Evolutionary conservation across 2,113 vertebrate genomes (phyloP).

Genomic region (Calypte anna): DNA sequence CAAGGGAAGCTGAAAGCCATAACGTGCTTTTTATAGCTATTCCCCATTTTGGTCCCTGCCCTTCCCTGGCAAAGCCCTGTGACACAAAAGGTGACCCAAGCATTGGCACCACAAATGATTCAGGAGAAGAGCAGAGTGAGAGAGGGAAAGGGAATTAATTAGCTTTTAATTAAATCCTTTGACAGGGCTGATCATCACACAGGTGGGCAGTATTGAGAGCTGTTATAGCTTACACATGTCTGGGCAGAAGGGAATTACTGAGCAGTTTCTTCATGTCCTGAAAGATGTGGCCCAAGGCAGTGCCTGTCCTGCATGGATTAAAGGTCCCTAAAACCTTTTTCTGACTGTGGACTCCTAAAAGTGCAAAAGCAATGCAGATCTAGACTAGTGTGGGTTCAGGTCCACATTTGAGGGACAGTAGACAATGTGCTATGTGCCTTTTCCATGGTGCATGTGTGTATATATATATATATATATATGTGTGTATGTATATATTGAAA

Average conservation of each 20-base stretch:
- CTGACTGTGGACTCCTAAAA: neutral
- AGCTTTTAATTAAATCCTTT: neutral
- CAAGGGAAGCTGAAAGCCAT: neutral
- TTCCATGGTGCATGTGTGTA: neutral
- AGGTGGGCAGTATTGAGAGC: neutral
- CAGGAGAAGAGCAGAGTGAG: neutral
- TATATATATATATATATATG: too few species aligned
- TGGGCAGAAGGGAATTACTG: neutral
- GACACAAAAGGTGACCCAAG: neutral
- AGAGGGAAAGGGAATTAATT: fast-evolving
- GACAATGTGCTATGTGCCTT: neutral
- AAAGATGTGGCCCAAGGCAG: neutral
- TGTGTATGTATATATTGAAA: neutral
- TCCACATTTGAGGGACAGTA: neutral
- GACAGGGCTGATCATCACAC: fast-evolving
- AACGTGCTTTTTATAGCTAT: neutral
- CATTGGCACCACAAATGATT: neutral
- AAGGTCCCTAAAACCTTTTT: neutral
- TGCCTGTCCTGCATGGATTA: neutral
- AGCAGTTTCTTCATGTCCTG: neutral
- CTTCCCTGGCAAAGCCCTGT: neutral
- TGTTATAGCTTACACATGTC: fast-evolving
- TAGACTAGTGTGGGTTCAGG: too few species aligned
- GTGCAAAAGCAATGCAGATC: neutral
- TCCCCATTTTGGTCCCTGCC: fast-evolving